Conservation (phyloP, 2,797 vertebrate genomes). For the Dallia pectoralis region DNA sequence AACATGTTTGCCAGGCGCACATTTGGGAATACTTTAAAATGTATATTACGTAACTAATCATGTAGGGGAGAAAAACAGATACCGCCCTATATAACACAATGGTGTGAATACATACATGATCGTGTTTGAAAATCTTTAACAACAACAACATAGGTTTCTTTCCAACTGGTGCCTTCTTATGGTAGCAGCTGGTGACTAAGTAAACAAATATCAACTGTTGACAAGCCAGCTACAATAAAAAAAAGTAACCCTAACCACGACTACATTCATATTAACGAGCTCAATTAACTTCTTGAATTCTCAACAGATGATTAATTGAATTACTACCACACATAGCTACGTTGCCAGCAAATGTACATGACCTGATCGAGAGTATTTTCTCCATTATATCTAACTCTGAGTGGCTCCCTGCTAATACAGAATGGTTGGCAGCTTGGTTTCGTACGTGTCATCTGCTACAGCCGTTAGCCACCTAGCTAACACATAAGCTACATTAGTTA, state of each 20-base stretch:
- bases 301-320: background rate
- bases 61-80: background rate
- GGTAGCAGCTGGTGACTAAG: background rate
- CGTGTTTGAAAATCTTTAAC: background rate
- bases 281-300: background rate
- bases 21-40: too few relatives aligned
- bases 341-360: background rate
- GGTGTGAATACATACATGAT: background rate
- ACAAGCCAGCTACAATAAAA: background rate
- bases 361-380: background rate
- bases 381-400: background rate
- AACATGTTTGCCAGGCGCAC: too few relatives aligned
- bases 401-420: background rate
- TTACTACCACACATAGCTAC: background rate
- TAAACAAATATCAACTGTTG: background rate
- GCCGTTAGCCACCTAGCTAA: conserved; percentile 42
- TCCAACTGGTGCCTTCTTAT: background rate
- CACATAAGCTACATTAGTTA: too few relatives aligned
- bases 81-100: background rate
- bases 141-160: background rate
- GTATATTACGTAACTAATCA: background rate
- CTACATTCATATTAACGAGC: background rate
- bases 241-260: background rate
- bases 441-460: background rate
- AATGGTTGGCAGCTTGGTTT: background rate